Percentiles rank a stretch among this genome's conserved stretches.
These are phyloP conservation scores for Cyprinodon tularosa DNA, from an alignment of 2,113 vertebrate genomes.

Conservation along the genomic window DNA sequence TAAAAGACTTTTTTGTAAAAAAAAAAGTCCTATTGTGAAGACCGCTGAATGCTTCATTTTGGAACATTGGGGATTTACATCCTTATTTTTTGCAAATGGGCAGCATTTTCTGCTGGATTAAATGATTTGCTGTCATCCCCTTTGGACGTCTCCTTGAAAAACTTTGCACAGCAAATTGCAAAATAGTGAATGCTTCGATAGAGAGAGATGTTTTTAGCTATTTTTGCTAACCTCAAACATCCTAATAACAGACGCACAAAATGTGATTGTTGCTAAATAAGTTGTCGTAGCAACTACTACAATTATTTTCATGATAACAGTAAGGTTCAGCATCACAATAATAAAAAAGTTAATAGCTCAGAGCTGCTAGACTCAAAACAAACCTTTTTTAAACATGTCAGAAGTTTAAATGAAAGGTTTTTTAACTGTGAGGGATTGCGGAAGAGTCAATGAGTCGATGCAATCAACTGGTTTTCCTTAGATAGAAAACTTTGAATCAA, in stretches of 20 bases:
- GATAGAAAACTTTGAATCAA: too few relatives aligned
- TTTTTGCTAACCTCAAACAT: slow-evolving; percentile 9
- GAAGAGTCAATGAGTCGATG: too few relatives aligned
- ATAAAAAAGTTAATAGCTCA: not conserved
- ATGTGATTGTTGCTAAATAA: slow-evolving; percentile 6
- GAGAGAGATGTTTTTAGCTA: not conserved
- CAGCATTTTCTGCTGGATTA: slow-evolving; percentile 18
- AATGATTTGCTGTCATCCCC: slow-evolving; percentile 16
- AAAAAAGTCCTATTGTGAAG: slow-evolving; percentile 37
- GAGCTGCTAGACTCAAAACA: not conserved
- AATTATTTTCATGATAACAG: not conserved
- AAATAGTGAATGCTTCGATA: slow-evolving; percentile 18
- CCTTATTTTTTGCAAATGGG: slow-evolving; percentile 28
- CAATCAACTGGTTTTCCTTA: too few relatives aligned
- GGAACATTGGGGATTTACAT: slow-evolving; percentile 55
- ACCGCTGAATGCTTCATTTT: slow-evolving; percentile 34
- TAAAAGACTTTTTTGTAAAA: slow-evolving; percentile 41
- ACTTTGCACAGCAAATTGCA: slow-evolving; percentile 10
- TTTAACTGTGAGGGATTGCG: too few relatives aligned
- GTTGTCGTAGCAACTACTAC: not conserved
- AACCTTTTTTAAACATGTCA: too few relatives aligned
- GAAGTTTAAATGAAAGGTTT: too few relatives aligned
- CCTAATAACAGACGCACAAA: slow-evolving; percentile 8
- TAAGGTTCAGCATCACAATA: not conserved
- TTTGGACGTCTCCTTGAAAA: slow-evolving; percentile 24